Evolutionary conservation across 2,113 vertebrate species (phyloP).

Genomic region (Lethenteron reissneri): DNA sequence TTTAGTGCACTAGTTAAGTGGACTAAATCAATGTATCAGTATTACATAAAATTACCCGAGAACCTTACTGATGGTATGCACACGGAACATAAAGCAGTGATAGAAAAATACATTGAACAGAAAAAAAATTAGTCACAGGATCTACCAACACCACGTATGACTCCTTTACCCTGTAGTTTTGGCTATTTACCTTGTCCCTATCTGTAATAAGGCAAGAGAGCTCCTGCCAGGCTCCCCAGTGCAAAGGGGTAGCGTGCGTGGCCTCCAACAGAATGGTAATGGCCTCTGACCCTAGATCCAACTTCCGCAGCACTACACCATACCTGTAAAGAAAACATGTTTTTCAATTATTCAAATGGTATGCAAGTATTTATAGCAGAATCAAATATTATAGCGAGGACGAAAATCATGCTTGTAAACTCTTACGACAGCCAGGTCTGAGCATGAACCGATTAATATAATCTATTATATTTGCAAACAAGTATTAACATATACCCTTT

Average conservation of each 20-base stretch:
- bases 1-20: background rate
- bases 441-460: background rate
- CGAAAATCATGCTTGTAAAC: background rate
- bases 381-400: background rate
- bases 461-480: background rate
- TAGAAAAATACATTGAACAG: background rate
- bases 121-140: background rate
- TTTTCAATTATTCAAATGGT: background rate
- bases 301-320: constrained; percentile 76
- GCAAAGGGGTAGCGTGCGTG: constrained; percentile 61
- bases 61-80: background rate
- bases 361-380: background rate
- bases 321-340: constrained; percentile 29
- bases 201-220: constrained; percentile 93
- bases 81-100: background rate
- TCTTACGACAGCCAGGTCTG: background rate
- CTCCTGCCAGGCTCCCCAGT: constrained; percentile 94
- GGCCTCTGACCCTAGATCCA: constrained; percentile 80
- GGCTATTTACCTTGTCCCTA: constrained; percentile 67
- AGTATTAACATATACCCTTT: background rate
- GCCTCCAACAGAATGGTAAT: constrained; percentile 85
- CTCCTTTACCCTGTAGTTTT: no score
- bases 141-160: no score
- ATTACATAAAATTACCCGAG: background rate
- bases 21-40: background rate